A percentile compares a stretch with the other conserved stretches of the same genome.
phyloP scores from a whole-genome alignment of 2,888 invertebrate genomes.

The Dynastes tityus region DNA sequence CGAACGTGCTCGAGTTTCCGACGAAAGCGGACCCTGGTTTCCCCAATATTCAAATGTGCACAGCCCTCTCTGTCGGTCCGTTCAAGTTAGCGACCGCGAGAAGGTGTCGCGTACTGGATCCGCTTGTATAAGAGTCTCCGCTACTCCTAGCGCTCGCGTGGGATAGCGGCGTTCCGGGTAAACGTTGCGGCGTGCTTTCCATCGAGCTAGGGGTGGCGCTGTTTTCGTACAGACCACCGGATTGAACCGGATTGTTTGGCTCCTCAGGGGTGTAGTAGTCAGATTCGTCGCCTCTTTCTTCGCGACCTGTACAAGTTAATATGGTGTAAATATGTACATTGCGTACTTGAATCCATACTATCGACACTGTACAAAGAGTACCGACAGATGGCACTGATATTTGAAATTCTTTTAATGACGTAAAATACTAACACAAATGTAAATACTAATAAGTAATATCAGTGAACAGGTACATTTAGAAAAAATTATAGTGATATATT shows the following conservation, averaged over 20 bases:
- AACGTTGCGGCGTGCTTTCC: conserved; percentile 68
- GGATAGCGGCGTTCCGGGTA: conserved; percentile 80
- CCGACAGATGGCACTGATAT: too few species aligned
- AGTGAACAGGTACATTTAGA: too few species aligned
- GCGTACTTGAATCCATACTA: too few species aligned
- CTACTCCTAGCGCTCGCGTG: conserved; percentile 82
- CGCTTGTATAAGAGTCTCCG: conserved; percentile 87
- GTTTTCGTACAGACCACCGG: conserved; percentile 75
- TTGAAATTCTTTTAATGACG: too few species aligned
- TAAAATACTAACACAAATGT: too few species aligned
- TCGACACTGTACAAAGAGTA: too few species aligned
- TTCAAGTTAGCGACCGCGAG: conserved; percentile 72
- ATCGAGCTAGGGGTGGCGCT: conserved; percentile 62
- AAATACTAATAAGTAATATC: too few species aligned
- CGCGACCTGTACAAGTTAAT: conserved; percentile 49
- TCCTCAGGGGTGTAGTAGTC: conserved; percentile 88
- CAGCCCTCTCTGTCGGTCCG: conserved; percentile 62
- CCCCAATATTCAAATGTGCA: conserved; percentile 62
- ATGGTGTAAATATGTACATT: too few species aligned
- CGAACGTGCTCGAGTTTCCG: conserved; percentile 28
- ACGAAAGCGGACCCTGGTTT: conserved; percentile 13
- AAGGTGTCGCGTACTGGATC: conserved; percentile 84
- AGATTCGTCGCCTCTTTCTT: conserved; percentile 78
- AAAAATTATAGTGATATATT: too few species aligned
- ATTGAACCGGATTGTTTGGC: conserved; percentile 76